Percentiles rank a stretch among this genome's conserved stretches.
Conservation (phyloP, 2,797 vertebrate species). For the Fistularia tabacaria region DNA sequence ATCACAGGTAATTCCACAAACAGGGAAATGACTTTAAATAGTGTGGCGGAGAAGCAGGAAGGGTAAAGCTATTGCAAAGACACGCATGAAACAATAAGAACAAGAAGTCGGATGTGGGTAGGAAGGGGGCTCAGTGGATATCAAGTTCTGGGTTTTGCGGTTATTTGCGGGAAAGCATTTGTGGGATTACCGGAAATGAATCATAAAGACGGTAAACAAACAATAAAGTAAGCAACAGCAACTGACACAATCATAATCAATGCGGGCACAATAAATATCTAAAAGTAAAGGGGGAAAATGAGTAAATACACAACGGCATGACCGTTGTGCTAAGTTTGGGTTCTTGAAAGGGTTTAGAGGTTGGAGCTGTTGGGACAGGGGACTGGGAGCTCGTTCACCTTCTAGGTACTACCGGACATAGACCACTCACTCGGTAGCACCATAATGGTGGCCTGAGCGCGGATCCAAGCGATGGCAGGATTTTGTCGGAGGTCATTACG, state of each 20-base stretch:
- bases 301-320: constrained; percentile 12
- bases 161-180: constrained; percentile 51
- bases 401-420: constrained; percentile 85
- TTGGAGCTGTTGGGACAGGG: constrained; percentile 36
- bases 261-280: too few relatives aligned
- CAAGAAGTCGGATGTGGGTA: constrained; percentile 34
- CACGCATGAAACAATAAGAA: constrained; percentile 48
- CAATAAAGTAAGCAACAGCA: background rate
- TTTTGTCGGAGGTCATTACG: constrained; percentile 98
- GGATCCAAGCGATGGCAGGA: constrained; percentile 97
- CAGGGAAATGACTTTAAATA: constrained; percentile 45
- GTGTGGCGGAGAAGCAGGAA: constrained; percentile 29
- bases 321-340: constrained; percentile 13
- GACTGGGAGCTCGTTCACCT: constrained; percentile 57
- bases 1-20: constrained; percentile 45
- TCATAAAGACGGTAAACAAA: background rate
- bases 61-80: constrained; percentile 33
- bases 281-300: background rate
- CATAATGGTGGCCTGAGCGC: constrained; percentile 98
- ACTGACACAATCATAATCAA: too few relatives aligned
- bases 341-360: constrained; percentile 20
- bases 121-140: constrained; percentile 63
- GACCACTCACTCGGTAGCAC: constrained; percentile 99
- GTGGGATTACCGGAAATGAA: constrained; percentile 31
- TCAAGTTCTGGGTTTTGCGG: constrained; percentile 68